Percentiles rank a stretch among this genome's conserved stretches.
phyloP scores from a whole-genome alignment of 1,140 invertebrate species.

The Fopius arisanus region DNA sequence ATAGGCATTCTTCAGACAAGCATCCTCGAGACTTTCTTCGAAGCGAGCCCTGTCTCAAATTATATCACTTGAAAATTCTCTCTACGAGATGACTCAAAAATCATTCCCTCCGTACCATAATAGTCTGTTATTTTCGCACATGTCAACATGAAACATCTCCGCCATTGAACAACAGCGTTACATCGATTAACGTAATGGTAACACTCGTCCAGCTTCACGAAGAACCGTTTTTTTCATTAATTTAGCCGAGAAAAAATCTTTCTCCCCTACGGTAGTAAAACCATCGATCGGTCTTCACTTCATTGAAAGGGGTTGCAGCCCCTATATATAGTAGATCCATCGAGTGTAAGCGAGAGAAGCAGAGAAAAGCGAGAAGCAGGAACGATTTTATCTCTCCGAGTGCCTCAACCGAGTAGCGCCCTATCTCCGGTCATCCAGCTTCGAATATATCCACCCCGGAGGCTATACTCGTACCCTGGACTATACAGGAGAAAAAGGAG shows the following conservation, averaged over 20 bases:
- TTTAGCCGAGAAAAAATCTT: conserved; percentile 5
- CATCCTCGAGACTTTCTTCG: no score
- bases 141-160: background rate
- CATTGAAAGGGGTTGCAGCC: conserved; percentile 25
- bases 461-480: conserved; percentile 16
- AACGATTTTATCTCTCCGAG: conserved; percentile 31
- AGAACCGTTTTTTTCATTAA: background rate
- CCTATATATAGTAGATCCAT: background rate
- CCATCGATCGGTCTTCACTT: conserved; percentile 24
- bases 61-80: no score
- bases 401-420: conserved; percentile 9
- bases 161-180: background rate
- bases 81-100: no score
- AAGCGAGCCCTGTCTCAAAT: no score
- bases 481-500: background rate
- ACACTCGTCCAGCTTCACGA: background rate
- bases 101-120: no score
- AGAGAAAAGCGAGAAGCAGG: background rate
- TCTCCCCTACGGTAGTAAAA: conserved; percentile 11
- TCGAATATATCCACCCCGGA: conserved; percentile 27
- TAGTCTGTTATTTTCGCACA: background rate
- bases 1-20: background rate
- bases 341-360: background rate
- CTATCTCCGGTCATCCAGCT: conserved; percentile 27
- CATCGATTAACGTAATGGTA: background rate